Evolutionary conservation across 2,113 vertebrate genomes (phyloP), one percentile per base, ranked within the genome.

Genomic region (Hyperoodon ampullatus): DNA sequence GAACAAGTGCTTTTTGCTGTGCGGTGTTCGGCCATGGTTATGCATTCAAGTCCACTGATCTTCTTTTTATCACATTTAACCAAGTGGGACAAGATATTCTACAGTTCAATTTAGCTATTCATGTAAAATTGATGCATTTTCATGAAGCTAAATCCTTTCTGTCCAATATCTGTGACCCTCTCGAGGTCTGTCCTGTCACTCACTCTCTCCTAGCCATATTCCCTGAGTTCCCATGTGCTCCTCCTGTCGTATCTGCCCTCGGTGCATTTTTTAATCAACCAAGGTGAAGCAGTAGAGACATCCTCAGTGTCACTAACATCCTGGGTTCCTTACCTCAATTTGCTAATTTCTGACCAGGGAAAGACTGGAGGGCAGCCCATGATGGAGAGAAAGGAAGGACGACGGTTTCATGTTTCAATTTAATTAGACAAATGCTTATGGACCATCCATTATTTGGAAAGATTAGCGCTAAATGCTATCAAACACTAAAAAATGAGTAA

Each of bases 221-320:
- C 10, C 47, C 80, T 0, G 0, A 6, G 21, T 60, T 8, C 70
- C 58, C 0, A 0, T 0, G 8, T 0, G 1, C 19, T 15, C 10
- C 6, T 8, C 16, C 42, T 14, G 4, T 19, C 50, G 16, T 2
- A 30, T 47, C 42, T 15, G 35, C 44, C 86, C 47, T 66, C 14
- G 0, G 50, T 13, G 24, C 30, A 14, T 75, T 16, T 44, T 55
- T 55, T 60, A 60, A 60, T 39, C 50, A 66, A 18, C 65, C 60
- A 55, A 47, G 8, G 24, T 39, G 33, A 72, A 66, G 16, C 28
- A 15, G 33, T 2, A 50, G 30, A 83, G 42, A 84, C 53, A 35
- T 35, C 47, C 58, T 30, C 7, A 24, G 33, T 44, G 55, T 86
- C 16, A 39, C 35, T 30, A n/a, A 70, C 4, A 4, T 18, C 47